These are phyloP conservation scores for Zapornia atra DNA, from an alignment of 2,113 vertebrate species.

Conservation along the genomic window DNA sequence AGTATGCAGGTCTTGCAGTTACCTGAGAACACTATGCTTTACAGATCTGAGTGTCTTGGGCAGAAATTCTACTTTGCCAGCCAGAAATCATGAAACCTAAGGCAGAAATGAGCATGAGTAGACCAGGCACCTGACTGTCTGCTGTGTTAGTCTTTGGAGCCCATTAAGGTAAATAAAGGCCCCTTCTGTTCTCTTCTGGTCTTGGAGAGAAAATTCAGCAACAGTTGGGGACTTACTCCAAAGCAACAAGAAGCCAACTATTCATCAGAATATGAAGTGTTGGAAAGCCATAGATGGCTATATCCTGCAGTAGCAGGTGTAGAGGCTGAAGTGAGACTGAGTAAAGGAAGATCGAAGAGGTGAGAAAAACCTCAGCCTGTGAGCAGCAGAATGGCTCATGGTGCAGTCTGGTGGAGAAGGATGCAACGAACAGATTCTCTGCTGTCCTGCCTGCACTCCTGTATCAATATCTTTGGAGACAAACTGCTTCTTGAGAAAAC, in stretches of 20 bases:
- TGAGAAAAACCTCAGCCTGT: neutral
- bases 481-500: neutral
- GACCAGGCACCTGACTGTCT: neutral
- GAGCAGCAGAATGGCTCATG: neutral
- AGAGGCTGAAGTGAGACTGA: neutral
- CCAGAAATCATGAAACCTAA: neutral
- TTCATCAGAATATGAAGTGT: slow-evolving; percentile 23
- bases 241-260: slow-evolving; percentile 13
- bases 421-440: neutral
- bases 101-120: neutral
- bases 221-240: neutral
- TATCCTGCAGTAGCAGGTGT: slow-evolving; percentile 10
- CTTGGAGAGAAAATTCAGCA: neutral
- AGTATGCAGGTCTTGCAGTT: neutral
- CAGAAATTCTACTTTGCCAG: neutral
- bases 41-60: neutral
- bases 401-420: neutral
- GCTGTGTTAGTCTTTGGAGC: neutral
- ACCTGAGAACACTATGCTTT: neutral
- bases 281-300: neutral
- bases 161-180: neutral
- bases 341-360: neutral
- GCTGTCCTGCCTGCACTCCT: neutral
- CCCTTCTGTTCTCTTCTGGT: neutral
- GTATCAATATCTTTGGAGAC: neutral